Base-by-base conservation (phyloP, 2,888 invertebrate genomes). In the Automeris io region DNA sequence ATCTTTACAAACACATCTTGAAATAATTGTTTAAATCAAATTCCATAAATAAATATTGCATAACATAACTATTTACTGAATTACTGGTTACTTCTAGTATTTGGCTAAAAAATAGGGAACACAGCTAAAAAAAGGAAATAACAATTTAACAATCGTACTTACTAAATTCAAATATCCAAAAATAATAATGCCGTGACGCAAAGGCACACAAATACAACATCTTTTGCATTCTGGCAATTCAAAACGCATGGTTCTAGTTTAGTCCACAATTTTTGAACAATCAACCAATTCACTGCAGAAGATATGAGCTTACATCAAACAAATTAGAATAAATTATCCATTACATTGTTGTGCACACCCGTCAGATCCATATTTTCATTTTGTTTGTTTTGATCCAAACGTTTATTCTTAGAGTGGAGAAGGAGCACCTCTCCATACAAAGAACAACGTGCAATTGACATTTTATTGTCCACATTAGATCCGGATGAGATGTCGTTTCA, bases 401-500 rank as follows among this genome's bases (percentile, higher is more conserved):
- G 26, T 26, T 13, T 26, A n/a, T 12, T 13, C 26, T 8, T 13
- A 26, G 7, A 13, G 12, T 13, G 26, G 12, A 26, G 5, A 7
- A 13, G 13, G 13, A 26, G 26, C 13, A 12, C 12, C 51, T 45
- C 1, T 50, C 50, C 1, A 54, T 26, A 22, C 45, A 43, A 3
- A 26, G 6, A 13, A 13, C 5, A 5, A 13, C 7, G 2, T 7
- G 26, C 26, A 13, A 26, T 26, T 26, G 13, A 13, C 26, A 13
- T 7, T 6, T 26, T 26, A 12, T 12, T n/a, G n/a, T n/a, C n/a
- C n/a, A n/a, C n/a, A n/a, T n/a, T n/a, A n/a, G n/a, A n/a, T n/a
- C n/a, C n/a, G 12, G 11, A 12, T 25, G 26, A 26, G 2, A 26
- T n/a, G n/a, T n/a, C n/a, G n/a, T n/a, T n/a, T n/a, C n/a, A n/a